Base-by-base conservation (phyloP, 2,888 invertebrate genomes). In the Polietes domitor region DNA sequence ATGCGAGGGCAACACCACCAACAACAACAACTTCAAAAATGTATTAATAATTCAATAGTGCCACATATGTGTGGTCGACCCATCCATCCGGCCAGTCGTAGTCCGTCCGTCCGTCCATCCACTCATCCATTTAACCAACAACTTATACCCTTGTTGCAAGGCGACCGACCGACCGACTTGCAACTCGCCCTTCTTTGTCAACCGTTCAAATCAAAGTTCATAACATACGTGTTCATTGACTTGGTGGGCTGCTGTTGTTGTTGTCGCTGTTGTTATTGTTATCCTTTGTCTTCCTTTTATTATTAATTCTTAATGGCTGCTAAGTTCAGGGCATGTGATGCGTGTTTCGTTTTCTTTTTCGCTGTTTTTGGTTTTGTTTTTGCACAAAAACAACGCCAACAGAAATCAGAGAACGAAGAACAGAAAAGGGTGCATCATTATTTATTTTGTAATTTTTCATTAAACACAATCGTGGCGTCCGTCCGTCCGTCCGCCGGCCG, bases 41-140 rank as follows among this genome's bases (percentile, higher is more conserved):
- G 87, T 89, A 90, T 90, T 89, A 90, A 90, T 89, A 90, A 90
- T 90, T 88, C 89, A 90, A 86, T 87, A 88, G 87, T 87, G 85
- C 86, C 88, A 88, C 89, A 89, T 89, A 87, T 89, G 88, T 87
- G 65, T 83, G 83, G 85, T 81, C 84, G 58, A 77, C 65, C 72
- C 41, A 77, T 47, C 65, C 28, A 47, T 19, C 73, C 83, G 86
- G 79, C 75, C 86, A 82, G 55, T 26, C 32, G 75, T 74, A 2
- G 24, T 58, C 58, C 15, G 58, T 58, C 58, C 58, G 26, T 26
- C 58, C 58, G 9, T 37, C 41, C 19, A 4, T 65, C 19, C 37
- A 19, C 37, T 65, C 65, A 65, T 19, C 68, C 19, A 68, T 68
- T 41, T 24, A 58, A 21, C 68, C 12, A 37, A 43, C 55, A 78